Conservation (phyloP, 2,888 invertebrate genomes). For the Phoronis australis region DNA sequence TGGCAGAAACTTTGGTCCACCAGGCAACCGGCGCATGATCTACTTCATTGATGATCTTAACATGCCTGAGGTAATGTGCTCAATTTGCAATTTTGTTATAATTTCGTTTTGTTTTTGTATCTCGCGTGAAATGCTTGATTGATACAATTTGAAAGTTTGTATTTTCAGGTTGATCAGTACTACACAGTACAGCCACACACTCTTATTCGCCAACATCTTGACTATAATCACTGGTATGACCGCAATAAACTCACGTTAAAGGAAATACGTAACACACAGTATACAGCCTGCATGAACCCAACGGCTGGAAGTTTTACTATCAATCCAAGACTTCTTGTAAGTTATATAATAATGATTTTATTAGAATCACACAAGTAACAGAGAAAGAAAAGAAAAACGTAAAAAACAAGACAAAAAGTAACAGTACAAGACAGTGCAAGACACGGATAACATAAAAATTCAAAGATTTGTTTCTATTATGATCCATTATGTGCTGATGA, state of each 20-base stretch:
- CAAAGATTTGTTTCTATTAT: no score
- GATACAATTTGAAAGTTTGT: no score
- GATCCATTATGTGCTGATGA: no score
- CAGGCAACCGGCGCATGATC: slow-evolving; percentile 85
- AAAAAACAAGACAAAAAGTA: no score
- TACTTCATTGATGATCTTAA: slow-evolving; percentile 98
- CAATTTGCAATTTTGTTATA: not conserved
- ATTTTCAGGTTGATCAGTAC: slow-evolving; percentile 70
- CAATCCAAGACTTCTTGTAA: slow-evolving; percentile 78
- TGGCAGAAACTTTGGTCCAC: slow-evolving; percentile 90
- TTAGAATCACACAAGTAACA: no score
- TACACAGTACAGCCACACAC: slow-evolving; percentile 97
- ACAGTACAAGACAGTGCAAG: no score
- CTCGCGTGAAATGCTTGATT: no score
- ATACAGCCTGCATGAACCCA: slow-evolving; percentile 98
- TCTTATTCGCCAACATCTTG: slow-evolving; percentile 87
- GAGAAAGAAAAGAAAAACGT: no score
- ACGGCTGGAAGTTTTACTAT: slow-evolving; percentile 96
- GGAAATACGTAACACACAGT: slow-evolving; percentile 94
- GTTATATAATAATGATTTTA: no score
- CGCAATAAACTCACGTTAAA: slow-evolving; percentile 80
- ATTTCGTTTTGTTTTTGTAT: no score
- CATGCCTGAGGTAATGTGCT: slow-evolving; percentile 80
- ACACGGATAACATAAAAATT: no score
- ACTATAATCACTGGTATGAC: slow-evolving; percentile 96